phyloP scores from a whole-genome alignment of 2,113 vertebrate genomes.

The Odontesthes bonariensis region DNA sequence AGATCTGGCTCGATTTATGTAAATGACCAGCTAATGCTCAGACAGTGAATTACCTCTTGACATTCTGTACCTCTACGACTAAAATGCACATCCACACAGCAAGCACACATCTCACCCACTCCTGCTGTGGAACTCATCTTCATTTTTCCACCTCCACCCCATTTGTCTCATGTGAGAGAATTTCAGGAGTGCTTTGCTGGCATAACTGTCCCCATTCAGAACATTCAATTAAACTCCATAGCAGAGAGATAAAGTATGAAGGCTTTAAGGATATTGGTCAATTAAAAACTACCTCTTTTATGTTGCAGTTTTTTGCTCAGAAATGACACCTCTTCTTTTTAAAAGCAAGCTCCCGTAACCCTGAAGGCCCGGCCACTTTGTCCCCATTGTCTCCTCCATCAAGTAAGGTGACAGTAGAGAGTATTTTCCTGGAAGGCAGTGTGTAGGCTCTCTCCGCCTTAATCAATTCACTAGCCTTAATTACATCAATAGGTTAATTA shows the following conservation, averaged over 20 bases:
- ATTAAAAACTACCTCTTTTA: constrained; percentile 46
- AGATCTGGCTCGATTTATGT: constrained; percentile 65
- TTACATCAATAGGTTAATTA: constrained; percentile 82
- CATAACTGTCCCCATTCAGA: constrained; percentile 48
- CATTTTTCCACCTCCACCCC: constrained; percentile 28
- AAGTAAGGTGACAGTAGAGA: constrained; percentile 41
- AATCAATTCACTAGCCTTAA: constrained; percentile 80
- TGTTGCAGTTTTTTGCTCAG: not conserved
- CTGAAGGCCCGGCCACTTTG: not conserved
- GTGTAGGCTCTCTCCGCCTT: constrained; percentile 47
- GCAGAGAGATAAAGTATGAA: constrained; percentile 51
- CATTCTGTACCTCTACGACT: constrained; percentile 21
- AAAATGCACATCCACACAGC: constrained; percentile 20
- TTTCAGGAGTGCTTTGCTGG: constrained; percentile 73
- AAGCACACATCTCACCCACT: constrained; percentile 15
- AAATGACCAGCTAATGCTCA: constrained; percentile 35
- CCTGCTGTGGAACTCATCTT: constrained; percentile 37
- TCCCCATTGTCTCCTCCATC: constrained; percentile 41
- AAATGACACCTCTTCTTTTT: constrained; percentile 33
- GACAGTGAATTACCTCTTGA: constrained; percentile 42
- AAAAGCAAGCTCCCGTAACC: constrained; percentile 24
- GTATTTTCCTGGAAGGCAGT: constrained; percentile 70
- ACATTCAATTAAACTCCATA: constrained; percentile 59
- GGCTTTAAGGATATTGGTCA: constrained; percentile 49
- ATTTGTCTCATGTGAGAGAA: constrained; percentile 55